Evolutionary conservation across 2,797 vertebrate species (phyloP), one percentile per base, ranked within the genome.

Genomic region (Anomalospiza imberbis): DNA sequence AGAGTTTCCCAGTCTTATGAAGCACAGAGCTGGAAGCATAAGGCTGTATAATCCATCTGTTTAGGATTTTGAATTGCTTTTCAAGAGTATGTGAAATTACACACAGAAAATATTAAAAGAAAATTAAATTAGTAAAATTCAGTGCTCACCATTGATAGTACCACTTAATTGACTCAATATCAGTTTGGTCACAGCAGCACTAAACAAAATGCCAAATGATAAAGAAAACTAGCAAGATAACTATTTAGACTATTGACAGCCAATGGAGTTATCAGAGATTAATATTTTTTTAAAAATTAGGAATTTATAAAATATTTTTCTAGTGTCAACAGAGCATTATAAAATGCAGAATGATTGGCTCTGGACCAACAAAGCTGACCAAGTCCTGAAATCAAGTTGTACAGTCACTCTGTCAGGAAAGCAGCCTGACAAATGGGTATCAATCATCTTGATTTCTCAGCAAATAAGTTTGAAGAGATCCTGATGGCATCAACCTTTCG

Each of bases 391-490:
- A 89, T 92, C 68, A 91, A 48, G 50, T 75, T 85, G 65, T 55
- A 25, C 40, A 44, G 85, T 85, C n/a, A 61, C 7, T 88, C 34
- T 63, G 26, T n/a, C 61, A 88, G 54, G 34, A 80, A 93, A 84
- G 65, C 34, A 89, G 28, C 4, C 50, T 88, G 42, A 55, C 76
- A 89, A 92, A 81, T 1, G 3, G 24, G 36, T 92, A 94, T 95
- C 82, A 57, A 88, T 96, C 81, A 57, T 89, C 82, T 91, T 93
- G 82, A 95, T 94, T 96, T 91, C 88, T 84, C 68, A 72, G 58
- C 72, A 94, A 89, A 82, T 78, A 92, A 87, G 58, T 74, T 57
- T 86, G 68, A 93, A 95, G 95, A 95, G 28, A 48, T 80, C 65
- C 75, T 92, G 81, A 92, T 87, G 87, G 45, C 61, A 88, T 82